Base-by-base conservation (phyloP, 2,888 invertebrate species). In the Bembecia ichneumoniformis region DNA sequence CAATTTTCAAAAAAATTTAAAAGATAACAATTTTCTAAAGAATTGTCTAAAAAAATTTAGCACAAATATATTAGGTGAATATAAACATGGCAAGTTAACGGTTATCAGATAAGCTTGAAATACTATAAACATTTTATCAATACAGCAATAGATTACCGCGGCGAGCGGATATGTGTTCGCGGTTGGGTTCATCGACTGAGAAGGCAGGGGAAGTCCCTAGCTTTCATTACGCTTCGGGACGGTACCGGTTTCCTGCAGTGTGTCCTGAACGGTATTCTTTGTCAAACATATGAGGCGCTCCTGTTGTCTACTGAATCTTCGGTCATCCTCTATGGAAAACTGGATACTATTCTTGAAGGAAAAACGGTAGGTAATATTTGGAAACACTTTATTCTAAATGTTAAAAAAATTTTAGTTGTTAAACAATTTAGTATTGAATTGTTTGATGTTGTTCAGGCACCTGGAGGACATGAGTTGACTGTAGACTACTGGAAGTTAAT, bases 141-240 rank as follows among this genome's bases (percentile, higher is more conserved):
- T n/a, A 35, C 58, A 90, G 90, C 88, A 15, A 74, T 69, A 14
- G 72, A 88, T 0, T 68, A 91, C 58, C 90, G 96, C 34, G 91
- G 88, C 2, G 70, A 90, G 51, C 89, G 99, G 48, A 92, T 99
- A 0, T 93, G 93, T 67, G 86, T 99, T 16, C 93, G 87, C 66
- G 99, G 98, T 10, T 99, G 99, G 99, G 96, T 96, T 1, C 99
- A 99, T 81, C 90, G 99, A 3, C 83, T 99, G n/a, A 88, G 99
- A 47, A 89, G 96, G 43, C 99, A 99, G 87, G 98, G 98, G 4
- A 97, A 96, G 69, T 88, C 93, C 0, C 86, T 99, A 46, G 94
- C 96, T 87, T 99, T 99, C 75, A 88, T 98, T 20, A 96, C 97
- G 0, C 76, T 99, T 11, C 89, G 99, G 49, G 99, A 99, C 77